Conservation (phyloP, 35 echinoderm and acorn worm species). For the Amphiura filiformis region DNA sequence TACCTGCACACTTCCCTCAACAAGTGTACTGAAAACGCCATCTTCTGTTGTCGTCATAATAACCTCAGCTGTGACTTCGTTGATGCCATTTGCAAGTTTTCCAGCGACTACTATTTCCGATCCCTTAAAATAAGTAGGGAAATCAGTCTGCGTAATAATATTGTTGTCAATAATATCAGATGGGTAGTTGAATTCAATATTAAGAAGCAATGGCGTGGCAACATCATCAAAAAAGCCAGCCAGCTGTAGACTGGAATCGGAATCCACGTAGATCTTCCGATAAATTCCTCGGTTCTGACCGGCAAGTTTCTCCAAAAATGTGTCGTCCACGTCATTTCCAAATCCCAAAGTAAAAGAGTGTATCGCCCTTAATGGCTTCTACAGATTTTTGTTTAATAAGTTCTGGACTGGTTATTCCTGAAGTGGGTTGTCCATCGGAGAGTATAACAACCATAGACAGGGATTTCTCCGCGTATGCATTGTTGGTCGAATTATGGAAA, state of each 20-base stretch:
- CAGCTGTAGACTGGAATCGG: conserved; percentile 59
- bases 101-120: conserved; percentile 80
- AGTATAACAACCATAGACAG: conserved; percentile 69
- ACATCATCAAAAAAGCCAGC: conserved; percentile 84
- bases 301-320: conserved; percentile 63
- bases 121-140: conserved; percentile 69
- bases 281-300: conserved; percentile 53
- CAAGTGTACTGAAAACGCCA: no score
- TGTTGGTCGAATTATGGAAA: neutral
- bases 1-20: no score
- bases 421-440: conserved; percentile 58
- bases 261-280: conserved; percentile 78
- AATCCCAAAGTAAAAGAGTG: conserved; percentile 73
- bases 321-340: conserved; percentile 46
- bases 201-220: conserved; percentile 69
- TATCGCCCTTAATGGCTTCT: conserved; percentile 26
- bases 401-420: conserved; percentile 12
- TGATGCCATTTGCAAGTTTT: conserved; percentile 14
- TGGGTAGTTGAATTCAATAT: conserved; percentile 60
- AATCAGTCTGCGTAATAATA: conserved; percentile 56
- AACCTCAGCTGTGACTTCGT: no score
- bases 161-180: conserved; percentile 36
- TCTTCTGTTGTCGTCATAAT: no score
- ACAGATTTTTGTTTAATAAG: conserved; percentile 24
- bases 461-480: neutral